Evolutionary conservation across 2,888 invertebrate species (phyloP), one percentile per base, ranked within the genome.

Genomic region (Reticulitermes lucifugus): DNA sequence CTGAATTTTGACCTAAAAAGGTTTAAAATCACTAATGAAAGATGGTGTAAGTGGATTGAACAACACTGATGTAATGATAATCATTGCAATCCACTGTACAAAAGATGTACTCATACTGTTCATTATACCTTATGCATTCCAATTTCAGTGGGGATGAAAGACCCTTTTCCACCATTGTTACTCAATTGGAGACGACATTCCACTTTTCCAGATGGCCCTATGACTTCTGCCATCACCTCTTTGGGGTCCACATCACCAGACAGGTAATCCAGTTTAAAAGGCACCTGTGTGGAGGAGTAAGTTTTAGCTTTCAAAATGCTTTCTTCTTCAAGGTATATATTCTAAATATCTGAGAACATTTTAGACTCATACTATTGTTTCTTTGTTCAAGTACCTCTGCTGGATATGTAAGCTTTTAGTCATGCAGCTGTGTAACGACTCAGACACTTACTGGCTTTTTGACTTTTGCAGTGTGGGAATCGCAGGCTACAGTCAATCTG

Each of bases 71-170:
- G 55, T 18, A 18, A 18, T 55, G 14, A 55, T 2, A 55, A 51
- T 55, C 14, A 14, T 55, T 18, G 4, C 18, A 55, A 14, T 55
- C 18, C 18, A 18, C 18, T 5, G 55, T 55, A 55, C 14, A 12
- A 18, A 12, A 12, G 4, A 55, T 12, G 2, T 55, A 55, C 0
- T 55, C 18, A 55, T 55, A 55, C 14, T 55, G 18, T 55, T 35
- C 18, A 70, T 12, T 70, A 18, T 77, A 94, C 94, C 92, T 97
- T 97, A 90, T 98, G 98, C 95, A 98, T 97, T 87, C 98, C 98
- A 88, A 98, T 96, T 91, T 97, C 97, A 87, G 96, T 95, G 0
- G 98, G 98, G 14, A 96, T 93, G 89, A 97, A 98, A 86, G 95
- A 94, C 14, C 98, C 98, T 87, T 95, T 95, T 2, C 97, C 98